phyloP scores from a whole-genome alignment of 2,113 vertebrate genomes.

The Tragelaphus strepsiceros region DNA sequence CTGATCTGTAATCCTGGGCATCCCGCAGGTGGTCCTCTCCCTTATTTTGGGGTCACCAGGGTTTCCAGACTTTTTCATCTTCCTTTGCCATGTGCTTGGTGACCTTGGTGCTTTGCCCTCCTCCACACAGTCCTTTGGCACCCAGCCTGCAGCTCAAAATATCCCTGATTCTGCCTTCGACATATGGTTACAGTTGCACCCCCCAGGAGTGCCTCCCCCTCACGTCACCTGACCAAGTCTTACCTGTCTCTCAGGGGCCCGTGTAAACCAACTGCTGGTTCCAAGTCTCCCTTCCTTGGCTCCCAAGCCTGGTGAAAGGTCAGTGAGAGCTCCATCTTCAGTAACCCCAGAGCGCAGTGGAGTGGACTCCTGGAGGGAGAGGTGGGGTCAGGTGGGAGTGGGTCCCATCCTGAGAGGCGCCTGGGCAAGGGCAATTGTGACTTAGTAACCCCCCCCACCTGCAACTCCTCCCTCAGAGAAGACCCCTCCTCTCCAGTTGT shows the following conservation, averaged over 20 bases:
- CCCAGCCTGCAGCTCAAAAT: too few relatives aligned
- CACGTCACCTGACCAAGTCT: fast-evolving
- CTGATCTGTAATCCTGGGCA: fast-evolving
- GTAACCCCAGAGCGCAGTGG: fast-evolving
- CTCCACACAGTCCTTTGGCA: not conserved
- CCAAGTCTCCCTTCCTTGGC: not conserved
- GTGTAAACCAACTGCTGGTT: not conserved
- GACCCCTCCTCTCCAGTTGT: not conserved
- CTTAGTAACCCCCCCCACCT: fast-evolving
- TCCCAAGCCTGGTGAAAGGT: not conserved
- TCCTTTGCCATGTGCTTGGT: fast-evolving
- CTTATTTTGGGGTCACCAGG: fast-evolving
- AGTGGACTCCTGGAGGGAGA: too few relatives aligned
- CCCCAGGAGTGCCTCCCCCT: not conserved
- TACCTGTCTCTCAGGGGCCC: not conserved
- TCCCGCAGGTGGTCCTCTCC: fast-evolving
- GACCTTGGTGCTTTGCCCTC: fast-evolving
- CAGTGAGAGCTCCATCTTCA: not conserved
- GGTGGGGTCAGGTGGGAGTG: too few relatives aligned
- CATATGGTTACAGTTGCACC: not conserved
- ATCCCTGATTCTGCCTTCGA: fast-evolving
- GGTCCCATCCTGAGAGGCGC: not conserved
- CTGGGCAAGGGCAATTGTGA: fast-evolving
- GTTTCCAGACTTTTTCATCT: not conserved
- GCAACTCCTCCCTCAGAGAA: not conserved